Evolutionary conservation across 2,113 vertebrate genomes (phyloP), one percentile per base, ranked within the genome.

Genomic region (Ictalurus punctatus): DNA sequence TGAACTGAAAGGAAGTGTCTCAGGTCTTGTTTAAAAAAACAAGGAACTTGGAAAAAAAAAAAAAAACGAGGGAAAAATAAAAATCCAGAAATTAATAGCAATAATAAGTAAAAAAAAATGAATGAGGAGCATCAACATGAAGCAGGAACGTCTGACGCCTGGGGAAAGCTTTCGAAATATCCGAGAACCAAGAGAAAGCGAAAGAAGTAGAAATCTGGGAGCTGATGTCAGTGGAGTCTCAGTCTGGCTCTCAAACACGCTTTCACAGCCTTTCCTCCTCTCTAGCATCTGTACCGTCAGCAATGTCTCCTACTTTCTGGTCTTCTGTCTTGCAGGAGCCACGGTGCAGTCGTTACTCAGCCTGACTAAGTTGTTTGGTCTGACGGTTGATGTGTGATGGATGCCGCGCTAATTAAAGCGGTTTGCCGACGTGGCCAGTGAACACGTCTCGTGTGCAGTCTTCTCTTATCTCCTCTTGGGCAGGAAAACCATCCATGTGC

Each of bases 281-380:
- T 69, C 23, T 30, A 69, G 48, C 17, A 63, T 83, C 87, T 88
- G 65, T 58, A 56, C 65, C n/a, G 17, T 83, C 48, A 83, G 79
- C 65, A 8, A 0, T n/a, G 48, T 52, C 48, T 58, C 27, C 14
- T 34, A 30, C 52, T 81, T 59, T 58, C 56, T 83, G 54, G n/a
- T 13, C 63, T 40, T 37, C 10, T 6, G 40, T 52, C 67, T 81
- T 16, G 54, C 58, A 40, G 79, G 27, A 81, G 16, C 54, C 13
- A 7, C 6, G 54, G n/a, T 58, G 79, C 44, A 54, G n/a, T 81
- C 30, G 13, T 81, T 58, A 19, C 25, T 81, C n/a, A 37, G 52
- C 79, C 54, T 81, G 79, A 58, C 37, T 17, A 81, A 52, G 40
- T 25, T 30, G n/a, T 74, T 59, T 76, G 27, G 67, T 71, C 6